A percentile compares a stretch with the other conserved stretches of the same genome.
Evolutionary conservation across 2,888 invertebrate species (phyloP).

Genomic region (Drosophila anceps): DNA sequence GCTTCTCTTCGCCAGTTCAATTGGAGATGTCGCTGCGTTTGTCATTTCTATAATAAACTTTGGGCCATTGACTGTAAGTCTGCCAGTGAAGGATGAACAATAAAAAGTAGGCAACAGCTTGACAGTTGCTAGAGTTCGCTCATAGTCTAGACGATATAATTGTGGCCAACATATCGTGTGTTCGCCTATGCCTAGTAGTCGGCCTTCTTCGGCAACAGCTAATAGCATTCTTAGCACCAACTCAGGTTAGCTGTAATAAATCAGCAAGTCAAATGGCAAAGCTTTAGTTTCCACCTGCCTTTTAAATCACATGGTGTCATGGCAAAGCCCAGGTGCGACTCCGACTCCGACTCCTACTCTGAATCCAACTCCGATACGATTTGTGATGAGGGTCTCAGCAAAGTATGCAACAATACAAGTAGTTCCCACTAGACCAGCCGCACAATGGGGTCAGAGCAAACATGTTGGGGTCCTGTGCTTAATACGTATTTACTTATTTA

Average conservation of each 20-base stretch:
- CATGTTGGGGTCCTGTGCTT: constrained; percentile 58
- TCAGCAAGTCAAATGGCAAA: constrained; percentile 56
- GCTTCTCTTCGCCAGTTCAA: constrained; percentile 41
- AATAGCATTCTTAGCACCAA: constrained; percentile 67
- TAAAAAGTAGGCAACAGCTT: constrained; percentile 46
- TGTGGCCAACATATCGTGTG: constrained; percentile 58
- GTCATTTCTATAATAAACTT: constrained; percentile 76
- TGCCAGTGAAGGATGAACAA: constrained; percentile 28
- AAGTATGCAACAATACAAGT: constrained; percentile 51
- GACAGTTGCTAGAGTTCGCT: constrained; percentile 55
- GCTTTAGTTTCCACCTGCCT: constrained; percentile 68
- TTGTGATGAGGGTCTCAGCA: constrained; percentile 68
- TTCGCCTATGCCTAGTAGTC: constrained; percentile 12
- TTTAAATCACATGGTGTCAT: constrained; percentile 79
- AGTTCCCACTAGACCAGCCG: constrained; percentile 42
- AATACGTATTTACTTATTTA: constrained; percentile 73
- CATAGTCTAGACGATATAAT: constrained; percentile 70
- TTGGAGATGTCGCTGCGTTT: constrained; percentile 61
- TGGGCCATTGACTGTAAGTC: constrained; percentile 49
- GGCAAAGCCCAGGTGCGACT: constrained; percentile 25
- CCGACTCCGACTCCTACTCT: constrained; percentile 4
- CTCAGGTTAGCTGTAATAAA: constrained; percentile 69
- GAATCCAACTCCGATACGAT: constrained; percentile 5
- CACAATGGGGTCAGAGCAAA: constrained; percentile 59
- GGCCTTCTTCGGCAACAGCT: constrained; percentile 39